These are phyloP conservation scores for Aphelenchoides besseyi DNA, from an alignment of 1,140 invertebrate species.

Conservation along the genomic window DNA sequence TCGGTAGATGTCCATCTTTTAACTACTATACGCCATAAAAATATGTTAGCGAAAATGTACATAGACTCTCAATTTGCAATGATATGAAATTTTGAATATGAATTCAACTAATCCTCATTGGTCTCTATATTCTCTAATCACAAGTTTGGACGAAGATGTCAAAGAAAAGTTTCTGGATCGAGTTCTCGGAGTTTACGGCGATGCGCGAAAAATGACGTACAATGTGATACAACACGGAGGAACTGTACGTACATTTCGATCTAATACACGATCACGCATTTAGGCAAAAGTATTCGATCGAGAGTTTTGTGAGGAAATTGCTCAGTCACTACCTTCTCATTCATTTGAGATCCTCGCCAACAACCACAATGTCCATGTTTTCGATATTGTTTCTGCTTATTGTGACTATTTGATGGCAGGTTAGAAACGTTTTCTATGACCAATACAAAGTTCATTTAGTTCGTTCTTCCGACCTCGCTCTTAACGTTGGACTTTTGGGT, in stretches of 20 bases:
- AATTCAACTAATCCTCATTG: too few relatives aligned
- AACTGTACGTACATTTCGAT: not conserved
- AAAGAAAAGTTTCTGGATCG: conserved; percentile 3
- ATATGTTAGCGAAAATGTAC: too few relatives aligned
- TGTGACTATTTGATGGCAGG: not conserved
- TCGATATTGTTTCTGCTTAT: conserved; percentile 20
- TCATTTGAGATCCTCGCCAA: not conserved
- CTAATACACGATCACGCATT: not conserved
- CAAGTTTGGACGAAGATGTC: not conserved
- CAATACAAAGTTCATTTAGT: not conserved
- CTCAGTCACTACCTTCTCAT: not conserved
- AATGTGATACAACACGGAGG: conserved; percentile 15
- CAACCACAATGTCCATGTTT: not conserved
- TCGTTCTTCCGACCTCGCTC: not conserved
- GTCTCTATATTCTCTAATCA: not conserved
- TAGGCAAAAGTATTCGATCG: not conserved
- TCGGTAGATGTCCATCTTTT: too few relatives aligned
- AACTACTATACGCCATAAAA: too few relatives aligned
- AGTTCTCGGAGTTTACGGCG: not conserved
- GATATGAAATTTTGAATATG: too few relatives aligned
- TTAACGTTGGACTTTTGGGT: not conserved
- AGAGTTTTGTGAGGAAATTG: conserved; percentile 5
- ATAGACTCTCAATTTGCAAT: too few relatives aligned
- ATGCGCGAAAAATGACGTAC: conserved; percentile 5
- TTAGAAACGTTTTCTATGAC: not conserved